phyloP scores from a whole-genome alignment of 1,140 invertebrate species.

The Dendrolimus kikuchii region DNA sequence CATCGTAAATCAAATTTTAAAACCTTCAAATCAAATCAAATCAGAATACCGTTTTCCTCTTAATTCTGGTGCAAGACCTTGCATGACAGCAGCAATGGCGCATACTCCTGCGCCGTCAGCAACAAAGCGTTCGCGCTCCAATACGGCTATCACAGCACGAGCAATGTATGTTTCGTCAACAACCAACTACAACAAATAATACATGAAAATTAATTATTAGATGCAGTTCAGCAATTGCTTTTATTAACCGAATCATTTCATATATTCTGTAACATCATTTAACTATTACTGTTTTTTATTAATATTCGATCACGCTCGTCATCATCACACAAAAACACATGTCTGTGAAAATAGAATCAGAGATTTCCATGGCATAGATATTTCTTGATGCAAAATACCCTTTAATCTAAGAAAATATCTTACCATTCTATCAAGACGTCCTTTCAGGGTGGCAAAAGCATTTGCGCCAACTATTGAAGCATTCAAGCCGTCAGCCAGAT shows the following conservation, averaged over 20 bases:
- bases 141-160: constrained; percentile 39
- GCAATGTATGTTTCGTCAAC: constrained; percentile 52
- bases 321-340: no score
- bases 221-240: not conserved
- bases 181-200: constrained; percentile 30
- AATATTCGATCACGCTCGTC: no score
- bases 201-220: not conserved
- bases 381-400: no score
- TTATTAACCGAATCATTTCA: not conserved
- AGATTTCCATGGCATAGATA: no score
- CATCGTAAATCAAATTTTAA: no score
- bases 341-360: no score
- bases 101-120: constrained; percentile 54
- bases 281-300: no score
- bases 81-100: constrained; percentile 53
- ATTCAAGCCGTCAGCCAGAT: constrained; percentile 46
- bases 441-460: constrained; percentile 50
- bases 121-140: constrained; percentile 57
- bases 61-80: constrained; percentile 52
- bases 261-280: no score
- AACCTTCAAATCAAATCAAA: not conserved
- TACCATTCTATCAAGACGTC: constrained; percentile 58
- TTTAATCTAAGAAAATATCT: not conserved
- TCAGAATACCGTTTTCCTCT: constrained; percentile 46
- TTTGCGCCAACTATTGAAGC: constrained; percentile 38